These are phyloP conservation scores for Drosophila nannoptera DNA, from an alignment of 1,140 invertebrate genomes.

Conservation along the genomic window DNA sequence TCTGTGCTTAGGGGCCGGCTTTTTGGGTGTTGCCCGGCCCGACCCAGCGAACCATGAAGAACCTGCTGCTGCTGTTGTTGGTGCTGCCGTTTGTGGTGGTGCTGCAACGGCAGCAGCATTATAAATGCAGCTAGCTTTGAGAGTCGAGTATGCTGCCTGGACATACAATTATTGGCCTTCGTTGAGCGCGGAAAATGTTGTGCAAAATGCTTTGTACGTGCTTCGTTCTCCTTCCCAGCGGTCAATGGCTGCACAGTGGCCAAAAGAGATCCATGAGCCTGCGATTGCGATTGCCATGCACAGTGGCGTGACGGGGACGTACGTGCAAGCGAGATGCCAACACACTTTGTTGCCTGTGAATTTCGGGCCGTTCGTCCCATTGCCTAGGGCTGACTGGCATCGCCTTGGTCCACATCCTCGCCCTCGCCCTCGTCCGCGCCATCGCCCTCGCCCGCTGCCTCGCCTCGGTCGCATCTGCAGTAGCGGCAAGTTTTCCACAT, in stretches of 20 bases:
- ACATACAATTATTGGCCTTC: slow-evolving; percentile 67
- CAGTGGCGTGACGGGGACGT: neutral
- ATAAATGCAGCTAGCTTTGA: slow-evolving; percentile 71
- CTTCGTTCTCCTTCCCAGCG: slow-evolving; percentile 48
- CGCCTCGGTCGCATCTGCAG: slow-evolving; percentile 32
- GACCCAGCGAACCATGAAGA: slow-evolving; percentile 71
- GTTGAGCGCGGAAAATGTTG: slow-evolving; percentile 72
- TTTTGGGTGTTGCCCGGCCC: slow-evolving; percentile 70
- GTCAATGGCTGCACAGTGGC: slow-evolving; percentile 62
- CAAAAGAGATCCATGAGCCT: slow-evolving; percentile 41
- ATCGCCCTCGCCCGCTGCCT: neutral
- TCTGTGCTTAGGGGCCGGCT: slow-evolving; percentile 53
- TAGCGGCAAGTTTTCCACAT: slow-evolving; percentile 75
- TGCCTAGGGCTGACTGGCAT: slow-evolving; percentile 28
- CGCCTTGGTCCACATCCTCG: neutral
- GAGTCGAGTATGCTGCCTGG: slow-evolving; percentile 40
- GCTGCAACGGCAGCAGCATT: slow-evolving; percentile 47
- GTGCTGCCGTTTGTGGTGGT: slow-evolving; percentile 18
- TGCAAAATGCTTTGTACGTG: slow-evolving; percentile 73
- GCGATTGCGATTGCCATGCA: slow-evolving; percentile 35
- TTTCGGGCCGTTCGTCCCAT: slow-evolving; percentile 11
- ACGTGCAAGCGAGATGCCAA: slow-evolving; percentile 2
- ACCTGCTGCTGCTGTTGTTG: slow-evolving; percentile 57
- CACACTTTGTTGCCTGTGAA: slow-evolving; percentile 37
- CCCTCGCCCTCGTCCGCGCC: neutral